Evolutionary conservation across 2,113 vertebrate genomes (phyloP).

Genomic region (Phaethornis superciliosus): DNA sequence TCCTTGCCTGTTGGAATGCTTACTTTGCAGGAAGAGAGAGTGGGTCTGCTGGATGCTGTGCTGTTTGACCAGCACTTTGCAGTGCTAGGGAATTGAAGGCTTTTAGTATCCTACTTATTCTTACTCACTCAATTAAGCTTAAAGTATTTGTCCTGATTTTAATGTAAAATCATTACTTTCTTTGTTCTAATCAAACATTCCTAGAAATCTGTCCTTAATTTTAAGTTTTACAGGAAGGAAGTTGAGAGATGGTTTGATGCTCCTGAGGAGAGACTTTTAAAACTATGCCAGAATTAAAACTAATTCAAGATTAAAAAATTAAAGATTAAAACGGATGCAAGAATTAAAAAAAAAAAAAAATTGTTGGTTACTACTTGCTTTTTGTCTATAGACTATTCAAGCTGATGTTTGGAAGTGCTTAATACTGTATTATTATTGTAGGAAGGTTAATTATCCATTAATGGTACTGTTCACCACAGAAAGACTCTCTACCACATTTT

Average conservation of each 20-base stretch:
- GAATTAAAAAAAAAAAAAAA: not conserved
- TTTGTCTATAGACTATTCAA: not conserved
- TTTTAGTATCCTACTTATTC: not conserved
- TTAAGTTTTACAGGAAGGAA: not conserved
- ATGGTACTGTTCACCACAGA: not conserved
- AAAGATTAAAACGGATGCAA: too few species aligned
- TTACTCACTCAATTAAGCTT: not conserved
- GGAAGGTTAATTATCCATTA: not conserved
- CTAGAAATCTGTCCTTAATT: not conserved
- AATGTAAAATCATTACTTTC: not conserved
- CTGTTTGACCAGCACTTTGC: not conserved
- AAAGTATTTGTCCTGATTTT: not conserved
- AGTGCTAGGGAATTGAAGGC: not conserved
- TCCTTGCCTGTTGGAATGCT: not conserved
- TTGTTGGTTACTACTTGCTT: conserved; percentile 6
- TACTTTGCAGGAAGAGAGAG: fast-evolving
- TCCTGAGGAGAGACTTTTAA: not conserved
- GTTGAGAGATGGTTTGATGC: not conserved
- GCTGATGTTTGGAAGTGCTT: not conserved
- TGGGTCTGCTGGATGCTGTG: fast-evolving
- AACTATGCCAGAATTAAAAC: not conserved
- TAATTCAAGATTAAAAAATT: too few species aligned
- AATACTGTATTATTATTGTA: not conserved
- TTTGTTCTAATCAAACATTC: not conserved
- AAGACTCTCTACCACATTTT: not conserved